These are phyloP conservation scores for Puma concolor DNA, from an alignment of 2,113 vertebrate species.

Conservation along the genomic window DNA sequence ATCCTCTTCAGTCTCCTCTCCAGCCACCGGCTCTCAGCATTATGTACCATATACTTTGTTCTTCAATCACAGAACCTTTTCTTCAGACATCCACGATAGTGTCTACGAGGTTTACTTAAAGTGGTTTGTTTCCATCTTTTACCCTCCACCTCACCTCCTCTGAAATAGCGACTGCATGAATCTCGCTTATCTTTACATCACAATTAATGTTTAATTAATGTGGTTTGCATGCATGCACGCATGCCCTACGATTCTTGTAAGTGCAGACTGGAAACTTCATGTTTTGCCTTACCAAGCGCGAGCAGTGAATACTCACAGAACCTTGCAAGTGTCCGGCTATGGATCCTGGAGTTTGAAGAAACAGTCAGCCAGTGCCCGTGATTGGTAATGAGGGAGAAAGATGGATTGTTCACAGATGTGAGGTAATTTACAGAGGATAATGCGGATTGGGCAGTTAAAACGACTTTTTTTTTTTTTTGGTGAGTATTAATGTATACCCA, in stretches of 20 bases:
- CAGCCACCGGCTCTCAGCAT: background rate
- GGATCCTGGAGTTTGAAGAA: background rate
- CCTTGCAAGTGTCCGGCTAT: background rate
- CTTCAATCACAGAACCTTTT: background rate
- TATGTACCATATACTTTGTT: background rate
- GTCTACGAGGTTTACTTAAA: background rate
- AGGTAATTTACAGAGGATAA: background rate
- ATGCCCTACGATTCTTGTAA: background rate
- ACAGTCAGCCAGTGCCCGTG: background rate
- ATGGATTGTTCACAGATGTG: background rate
- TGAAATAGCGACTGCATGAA: background rate
- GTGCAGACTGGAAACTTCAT: background rate
- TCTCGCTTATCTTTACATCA: background rate
- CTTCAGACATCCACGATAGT: background rate
- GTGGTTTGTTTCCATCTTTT: background rate
- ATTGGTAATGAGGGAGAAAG: slow-evolving; percentile 13
- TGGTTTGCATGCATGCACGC: background rate
- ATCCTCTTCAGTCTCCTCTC: background rate
- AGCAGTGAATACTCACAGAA: background rate
- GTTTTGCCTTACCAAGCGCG: background rate
- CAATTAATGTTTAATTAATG: background rate
- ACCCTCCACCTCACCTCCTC: background rate
- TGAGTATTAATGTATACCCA: background rate
- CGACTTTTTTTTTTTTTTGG: background rate
- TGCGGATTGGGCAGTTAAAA: background rate